Base-by-base conservation (phyloP, 2,797 vertebrate species). In the Lithobates pipiens region DNA sequence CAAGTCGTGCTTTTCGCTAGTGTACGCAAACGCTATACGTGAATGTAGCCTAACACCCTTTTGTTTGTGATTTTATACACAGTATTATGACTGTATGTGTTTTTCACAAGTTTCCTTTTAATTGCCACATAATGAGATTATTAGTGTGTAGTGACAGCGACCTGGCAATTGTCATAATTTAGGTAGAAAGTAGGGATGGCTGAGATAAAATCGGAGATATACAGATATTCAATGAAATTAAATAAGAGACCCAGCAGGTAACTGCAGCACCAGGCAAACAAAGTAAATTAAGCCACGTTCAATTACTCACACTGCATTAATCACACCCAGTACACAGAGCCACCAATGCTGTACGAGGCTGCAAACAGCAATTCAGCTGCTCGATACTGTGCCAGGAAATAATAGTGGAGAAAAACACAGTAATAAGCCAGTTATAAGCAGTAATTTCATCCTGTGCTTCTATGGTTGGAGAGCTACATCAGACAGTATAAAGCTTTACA, bases 241-340 rank as follows among this genome's bases (percentile, higher is more conserved):
- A 90, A 90, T 89, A 89, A 89, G 83, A 91, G 86, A 87, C 89
- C 85, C 0, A 39, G 88, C 88, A 89, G 86, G 77, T 80, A 74
- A 89, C 89, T 89, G 88, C 25, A 88, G 92, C 85, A 92, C 90
- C 85, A 83, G 84, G 89, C 91, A 93, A 93, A 91, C 88, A 93
- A 93, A 91, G 91, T 92, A 93, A 89, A 86, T 89, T 83, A 90
- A 89, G 89, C 77, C 88, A 89, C 1, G 1, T 92, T 93, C 93
- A 93, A 95, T 92, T 92, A 93, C 92, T 92, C 91, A 93, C 91
- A 91, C 89, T 89, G 92, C 93, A 93, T 93, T 94, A 93, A 94
- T 93, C 92, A 91, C 91, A 83, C 88, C 86, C 90, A 90, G 93
- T 90, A 0, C 86, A 80, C 89, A 88, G 91, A 84, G 90, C 90